Evolutionary conservation across 2,113 vertebrate species (phyloP).

Genomic region (Aegotheles bennettii): DNA sequence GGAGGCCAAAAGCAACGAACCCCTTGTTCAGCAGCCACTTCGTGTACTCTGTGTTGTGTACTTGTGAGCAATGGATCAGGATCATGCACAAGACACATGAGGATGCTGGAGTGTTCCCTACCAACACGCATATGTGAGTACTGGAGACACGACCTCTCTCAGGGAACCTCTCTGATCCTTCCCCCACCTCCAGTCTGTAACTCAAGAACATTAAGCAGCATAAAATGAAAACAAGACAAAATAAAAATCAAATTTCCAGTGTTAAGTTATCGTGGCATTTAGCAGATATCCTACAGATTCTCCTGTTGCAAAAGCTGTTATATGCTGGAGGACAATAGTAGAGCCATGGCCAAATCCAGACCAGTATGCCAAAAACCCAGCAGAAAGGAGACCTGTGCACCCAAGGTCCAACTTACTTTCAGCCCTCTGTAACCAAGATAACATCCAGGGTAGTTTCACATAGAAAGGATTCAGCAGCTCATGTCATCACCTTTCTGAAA

Average conservation of each 20-base stretch:
- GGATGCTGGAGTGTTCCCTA: background rate
- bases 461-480: background rate
- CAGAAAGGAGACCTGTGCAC: background rate
- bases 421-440: background rate
- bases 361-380: background rate
- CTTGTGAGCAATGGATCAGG: background rate
- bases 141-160: background rate
- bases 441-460: background rate
- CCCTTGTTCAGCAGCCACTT: background rate
- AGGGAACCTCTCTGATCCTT: background rate
- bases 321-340: background rate
- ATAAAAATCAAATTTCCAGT: background rate
- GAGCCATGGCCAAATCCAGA: rapidly evolving
- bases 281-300: background rate
- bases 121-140: background rate
- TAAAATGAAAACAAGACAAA: background rate
- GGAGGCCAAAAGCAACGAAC: background rate
- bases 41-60: rapidly evolving
- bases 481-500: background rate
- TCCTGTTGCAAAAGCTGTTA: background rate
- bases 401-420: background rate
- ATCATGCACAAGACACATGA: rapidly evolving
- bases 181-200: background rate
- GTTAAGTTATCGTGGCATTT: background rate
- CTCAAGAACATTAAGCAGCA: background rate